Base-by-base conservation (phyloP, 2,888 invertebrate species). In the Metopia argyrocephala region DNA sequence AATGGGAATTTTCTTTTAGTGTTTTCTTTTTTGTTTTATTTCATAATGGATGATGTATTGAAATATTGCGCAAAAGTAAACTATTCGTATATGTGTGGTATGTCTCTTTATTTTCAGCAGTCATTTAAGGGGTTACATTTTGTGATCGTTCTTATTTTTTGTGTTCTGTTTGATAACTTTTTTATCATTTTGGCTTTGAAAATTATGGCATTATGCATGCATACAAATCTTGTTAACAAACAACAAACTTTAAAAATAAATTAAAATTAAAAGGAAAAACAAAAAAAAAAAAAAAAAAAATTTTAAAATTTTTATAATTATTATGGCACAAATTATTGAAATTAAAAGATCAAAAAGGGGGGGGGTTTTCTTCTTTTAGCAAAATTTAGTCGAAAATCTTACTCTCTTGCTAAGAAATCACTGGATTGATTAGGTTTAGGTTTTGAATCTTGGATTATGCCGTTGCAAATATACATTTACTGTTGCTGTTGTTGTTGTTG, bases 401-500 rank as follows among this genome's bases (percentile, higher is more conserved):
- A 25, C 18, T 27, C 1, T 69, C 54, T 28, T 50, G 62, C 61
- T 57, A 27, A 48, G 66, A 76, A 80, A 76, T 76, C 80, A 80
- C 64, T 68, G 56, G 38, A 7, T 69, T 38, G n/a, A 20, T 57
- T 5, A 46, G 5, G 28, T 48, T 18, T 59, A 45, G 28, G 18
- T 15, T 62, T 28, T 45, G 45, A 50, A 54, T 62, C 76, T 74
- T n/a, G n/a, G n/a, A n/a, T n/a, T n/a, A n/a, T n/a, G n/a, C n/a
- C n/a, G n/a, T n/a, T n/a, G n/a, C n/a, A 74, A 54, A 76, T 82
- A 74, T 79, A 76, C 79, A 82, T 83, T 54, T 82, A 76, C 61
- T 82, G 83, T 28, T 82, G 84, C 54, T 80, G 84, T 57, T 69
- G 82, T 20, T 83, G 82, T 52, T 83, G 83, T 56, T 84, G 84